Percentiles rank a stretch among this genome's conserved stretches.
Evolutionary conservation across 2,113 vertebrate genomes (phyloP).

Genomic region (Microtus ochrogaster): DNA sequence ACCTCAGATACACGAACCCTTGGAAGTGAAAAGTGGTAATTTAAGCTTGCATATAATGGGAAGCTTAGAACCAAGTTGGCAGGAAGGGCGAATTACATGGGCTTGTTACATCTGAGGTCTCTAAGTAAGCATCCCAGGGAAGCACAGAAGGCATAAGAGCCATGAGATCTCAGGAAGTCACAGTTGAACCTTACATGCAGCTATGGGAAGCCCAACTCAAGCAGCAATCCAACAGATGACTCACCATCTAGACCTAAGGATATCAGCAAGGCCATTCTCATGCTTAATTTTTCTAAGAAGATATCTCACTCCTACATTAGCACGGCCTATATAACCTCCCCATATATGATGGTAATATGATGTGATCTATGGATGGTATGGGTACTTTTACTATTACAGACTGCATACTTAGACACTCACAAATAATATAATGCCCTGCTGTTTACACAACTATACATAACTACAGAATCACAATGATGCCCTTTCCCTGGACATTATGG

Average conservation of each 20-base stretch:
- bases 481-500: neutral
- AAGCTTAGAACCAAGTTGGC: neutral
- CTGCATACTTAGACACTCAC: neutral
- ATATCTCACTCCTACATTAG: neutral
- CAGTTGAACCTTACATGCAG: accelerated
- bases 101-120: neutral
- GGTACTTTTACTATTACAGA: neutral
- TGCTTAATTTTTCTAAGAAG: neutral
- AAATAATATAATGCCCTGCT: neutral
- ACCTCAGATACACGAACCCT: neutral
- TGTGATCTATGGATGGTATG: neutral
- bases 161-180: neutral
- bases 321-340: neutral
- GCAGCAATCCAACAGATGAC: too few relatives aligned
- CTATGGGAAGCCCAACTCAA: neutral
- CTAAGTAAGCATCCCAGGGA: neutral
- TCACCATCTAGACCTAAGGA: too few relatives aligned
- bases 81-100: neutral
- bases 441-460: accelerated
- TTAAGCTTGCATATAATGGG: neutral
- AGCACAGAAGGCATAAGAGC: neutral
- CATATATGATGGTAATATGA: neutral
- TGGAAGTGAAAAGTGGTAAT: neutral
- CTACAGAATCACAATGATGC: neutral
- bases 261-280: too few relatives aligned